Conservation (phyloP, 2,113 vertebrate species). For the Pomatostomus ruficeps region DNA sequence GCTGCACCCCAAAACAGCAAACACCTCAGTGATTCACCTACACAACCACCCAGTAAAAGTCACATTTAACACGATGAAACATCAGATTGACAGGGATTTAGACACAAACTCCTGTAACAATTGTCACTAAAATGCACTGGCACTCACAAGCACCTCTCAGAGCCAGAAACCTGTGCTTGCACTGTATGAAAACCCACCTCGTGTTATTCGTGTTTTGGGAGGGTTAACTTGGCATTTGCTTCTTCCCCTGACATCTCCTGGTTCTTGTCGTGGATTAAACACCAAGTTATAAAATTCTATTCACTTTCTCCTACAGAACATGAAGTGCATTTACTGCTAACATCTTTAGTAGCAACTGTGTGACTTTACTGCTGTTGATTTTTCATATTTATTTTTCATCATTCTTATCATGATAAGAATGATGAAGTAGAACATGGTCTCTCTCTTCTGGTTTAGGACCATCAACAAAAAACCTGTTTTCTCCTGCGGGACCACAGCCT, state of each 20-base stretch:
- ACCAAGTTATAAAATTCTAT: not conserved
- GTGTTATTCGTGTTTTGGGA: not conserved
- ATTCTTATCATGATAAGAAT: too few species aligned
- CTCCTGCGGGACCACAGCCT: not conserved
- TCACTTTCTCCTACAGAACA: not conserved
- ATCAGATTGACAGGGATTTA: not conserved
- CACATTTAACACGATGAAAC: not conserved
- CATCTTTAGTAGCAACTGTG: not conserved
- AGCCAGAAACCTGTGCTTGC: not conserved
- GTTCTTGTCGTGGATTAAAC: not conserved
- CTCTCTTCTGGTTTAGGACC: not conserved
- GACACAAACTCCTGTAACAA: not conserved
- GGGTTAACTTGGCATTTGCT: not conserved
- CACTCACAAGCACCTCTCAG: not conserved
- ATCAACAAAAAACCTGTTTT: not conserved
- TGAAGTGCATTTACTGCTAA: not conserved
- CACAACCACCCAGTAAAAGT: not conserved
- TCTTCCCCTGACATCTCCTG: not conserved
- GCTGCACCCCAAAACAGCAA: not conserved
- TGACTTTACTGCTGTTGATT: not conserved
- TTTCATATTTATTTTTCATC: too few species aligned
- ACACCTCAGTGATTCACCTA: not conserved
- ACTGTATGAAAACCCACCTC: not conserved
- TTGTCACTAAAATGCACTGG: not conserved
- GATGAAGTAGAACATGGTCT: not conserved